These are phyloP conservation scores for Cynaeus angustus DNA, from an alignment of 2,888 invertebrate species.

Conservation along the genomic window DNA sequence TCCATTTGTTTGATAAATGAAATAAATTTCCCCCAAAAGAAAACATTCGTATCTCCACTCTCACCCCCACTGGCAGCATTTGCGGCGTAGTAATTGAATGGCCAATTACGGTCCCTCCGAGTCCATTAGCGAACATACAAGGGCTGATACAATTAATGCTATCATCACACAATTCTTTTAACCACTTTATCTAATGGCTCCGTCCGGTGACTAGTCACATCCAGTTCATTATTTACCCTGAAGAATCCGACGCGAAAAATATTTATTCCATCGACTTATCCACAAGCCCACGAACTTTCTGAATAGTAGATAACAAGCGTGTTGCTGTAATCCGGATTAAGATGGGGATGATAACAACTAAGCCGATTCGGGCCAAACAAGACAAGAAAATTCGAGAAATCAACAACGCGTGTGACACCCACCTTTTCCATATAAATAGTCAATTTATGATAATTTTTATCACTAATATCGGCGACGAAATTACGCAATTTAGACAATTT, in stretches of 20 bases:
- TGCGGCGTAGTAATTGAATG: constrained; percentile 63
- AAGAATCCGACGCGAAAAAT: constrained; percentile 5
- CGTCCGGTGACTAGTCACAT: constrained; percentile 38
- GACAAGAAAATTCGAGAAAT: constrained; percentile 1
- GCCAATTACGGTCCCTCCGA: constrained; percentile 63
- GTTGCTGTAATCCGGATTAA: constrained; percentile 38
- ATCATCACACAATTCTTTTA: constrained; percentile 44
- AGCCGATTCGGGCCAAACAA: constrained; percentile 31
- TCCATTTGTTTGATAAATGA: background rate
- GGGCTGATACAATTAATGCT: constrained; percentile 61
- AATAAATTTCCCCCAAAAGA: background rate
- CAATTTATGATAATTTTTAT: background rate
- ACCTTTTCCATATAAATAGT: background rate
- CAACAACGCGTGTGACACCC: background rate
- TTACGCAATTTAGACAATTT: background rate
- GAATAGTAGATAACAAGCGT: constrained; percentile 39
- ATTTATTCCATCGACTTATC: constrained; percentile 2
- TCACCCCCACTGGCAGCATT: constrained; percentile 63
- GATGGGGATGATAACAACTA: constrained; percentile 31
- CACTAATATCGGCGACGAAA: background rate
- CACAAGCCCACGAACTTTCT: constrained; percentile 17
- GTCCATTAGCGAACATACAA: constrained; percentile 59
- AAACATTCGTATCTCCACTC: constrained; percentile 55
- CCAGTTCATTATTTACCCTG: background rate
- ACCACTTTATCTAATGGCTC: constrained; percentile 38